Evolutionary conservation across 2,113 vertebrate species (phyloP).

Genomic region (Rousettus leschenaultii): DNA sequence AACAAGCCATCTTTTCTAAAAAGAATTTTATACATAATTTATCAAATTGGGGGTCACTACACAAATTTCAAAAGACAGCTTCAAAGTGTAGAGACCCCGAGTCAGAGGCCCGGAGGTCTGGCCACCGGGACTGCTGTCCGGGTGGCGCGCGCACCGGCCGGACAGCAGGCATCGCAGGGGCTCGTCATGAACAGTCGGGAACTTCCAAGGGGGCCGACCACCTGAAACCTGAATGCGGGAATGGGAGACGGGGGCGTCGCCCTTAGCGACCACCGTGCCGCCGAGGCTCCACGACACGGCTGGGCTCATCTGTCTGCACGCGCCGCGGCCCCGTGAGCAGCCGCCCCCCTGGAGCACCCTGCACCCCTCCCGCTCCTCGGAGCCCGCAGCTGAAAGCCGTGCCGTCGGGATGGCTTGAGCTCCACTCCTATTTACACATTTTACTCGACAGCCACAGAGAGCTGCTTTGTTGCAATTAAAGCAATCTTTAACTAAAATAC

Average conservation of each 20-base stretch:
- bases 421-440: constrained; percentile 76
- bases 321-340: constrained; percentile 57
- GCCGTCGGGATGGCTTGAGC: constrained; percentile 73
- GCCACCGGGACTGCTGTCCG: not conserved
- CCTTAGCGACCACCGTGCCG: not conserved
- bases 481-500: constrained; percentile 82
- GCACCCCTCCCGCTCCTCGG: not conserved
- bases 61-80: constrained; percentile 65
- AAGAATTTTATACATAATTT: constrained; percentile 53
- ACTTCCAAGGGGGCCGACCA: constrained; percentile 72
- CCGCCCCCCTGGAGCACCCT: too few relatives aligned
- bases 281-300: too few relatives aligned
- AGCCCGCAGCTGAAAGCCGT: constrained; percentile 66
- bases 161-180: constrained; percentile 58
- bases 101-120: constrained; percentile 58
- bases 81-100: constrained; percentile 48
- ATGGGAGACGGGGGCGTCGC: constrained; percentile 48
- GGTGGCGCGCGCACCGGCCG: constrained; percentile 30
- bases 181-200: constrained; percentile 65
- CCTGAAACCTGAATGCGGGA: constrained; percentile 76
- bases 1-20: constrained; percentile 53
- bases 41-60: constrained; percentile 67
- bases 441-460: constrained; percentile 69
- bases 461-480: constrained; percentile 78
- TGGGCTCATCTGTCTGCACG: constrained; percentile 40